Base-by-base conservation (phyloP, 1,140 invertebrate genomes). In the Berghia stephanieae region DNA sequence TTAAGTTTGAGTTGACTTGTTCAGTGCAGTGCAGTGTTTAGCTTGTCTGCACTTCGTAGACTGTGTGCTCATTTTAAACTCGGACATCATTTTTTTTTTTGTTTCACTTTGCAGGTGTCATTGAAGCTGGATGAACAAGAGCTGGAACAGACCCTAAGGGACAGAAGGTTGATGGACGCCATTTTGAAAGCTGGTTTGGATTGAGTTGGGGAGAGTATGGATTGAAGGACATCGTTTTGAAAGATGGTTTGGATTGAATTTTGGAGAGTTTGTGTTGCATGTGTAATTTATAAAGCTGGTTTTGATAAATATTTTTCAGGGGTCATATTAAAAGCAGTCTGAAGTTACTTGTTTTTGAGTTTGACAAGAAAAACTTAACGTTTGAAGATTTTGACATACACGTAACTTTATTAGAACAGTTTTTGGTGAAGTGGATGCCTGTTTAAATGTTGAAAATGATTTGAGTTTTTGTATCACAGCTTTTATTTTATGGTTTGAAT, bases 101-200 rank as follows among this genome's bases (percentile, higher is more conserved):
- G 13, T 74, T 73, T 67, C 16, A 18, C 46, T 81, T 36, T 38
- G 40, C 85, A 95, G 92, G 90, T 97, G 8, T 89, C 90, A 77
- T 89, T 98, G 79, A 93, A 94, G 84, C 94, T 96, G 93, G 94
- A 97, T 90, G 93, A 95, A 88, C 92, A 93, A 75, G 95, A 96
- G 88, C 91, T 97, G 0, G 92, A 91, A 81, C 90, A 91, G 57
- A 94, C 94, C 3, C 89, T 97, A 1, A 92, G 93, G 78, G 96
- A 97, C 89, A 96, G 95, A 90, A 92, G 94, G 77, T 90, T 98
- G 70, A 92, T 96, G 80, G 92, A 94, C 18, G 92, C 92, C 44
- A 95, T 97, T 82, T 91, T 97, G 73, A 78, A 81, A 31, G 82
- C 84, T 52, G 87, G 87, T 21, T 67, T 1, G 34, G 34, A 49